Evolutionary conservation across 2,888 invertebrate species (phyloP).

Genomic region (Pogonocherus hispidulus): DNA sequence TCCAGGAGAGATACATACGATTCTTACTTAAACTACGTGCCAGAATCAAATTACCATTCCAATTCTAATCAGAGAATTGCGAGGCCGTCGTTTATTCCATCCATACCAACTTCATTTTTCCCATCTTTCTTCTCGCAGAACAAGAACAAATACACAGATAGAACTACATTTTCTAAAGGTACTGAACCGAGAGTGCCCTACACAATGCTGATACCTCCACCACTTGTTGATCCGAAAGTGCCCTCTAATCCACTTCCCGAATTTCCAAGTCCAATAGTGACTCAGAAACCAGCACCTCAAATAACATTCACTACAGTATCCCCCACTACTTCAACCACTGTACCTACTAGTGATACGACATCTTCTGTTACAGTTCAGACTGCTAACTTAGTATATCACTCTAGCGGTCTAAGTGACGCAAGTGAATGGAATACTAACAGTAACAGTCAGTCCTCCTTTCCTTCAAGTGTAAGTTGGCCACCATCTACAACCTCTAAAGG

Average conservation of each 20-base stretch:
- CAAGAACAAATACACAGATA: slow-evolving; percentile 60
- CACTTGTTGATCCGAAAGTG: slow-evolving; percentile 73
- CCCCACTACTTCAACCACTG: slow-evolving; percentile 40
- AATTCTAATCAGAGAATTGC: slow-evolving; percentile 62
- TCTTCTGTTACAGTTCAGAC: slow-evolving; percentile 73
- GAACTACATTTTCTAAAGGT: slow-evolving; percentile 63
- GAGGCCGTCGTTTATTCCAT: slow-evolving; percentile 66
- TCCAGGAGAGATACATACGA: slow-evolving; percentile 66
- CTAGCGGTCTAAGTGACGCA: slow-evolving; percentile 70
- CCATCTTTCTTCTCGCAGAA: slow-evolving; percentile 50
- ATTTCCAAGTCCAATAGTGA: slow-evolving; percentile 32
- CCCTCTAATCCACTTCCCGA: slow-evolving; percentile 31
- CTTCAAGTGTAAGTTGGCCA: slow-evolving; percentile 46
- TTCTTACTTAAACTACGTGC: slow-evolving; percentile 69
- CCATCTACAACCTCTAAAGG: slow-evolving; percentile 46
- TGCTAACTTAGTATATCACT: slow-evolving; percentile 77
- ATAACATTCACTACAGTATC: slow-evolving; percentile 37
- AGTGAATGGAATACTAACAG: slow-evolving; percentile 67
- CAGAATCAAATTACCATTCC: slow-evolving; percentile 68
- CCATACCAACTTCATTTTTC: slow-evolving; percentile 63
- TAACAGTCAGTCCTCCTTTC: slow-evolving; percentile 28
- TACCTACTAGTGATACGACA: slow-evolving; percentile 45
- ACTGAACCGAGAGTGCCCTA: slow-evolving; percentile 72
- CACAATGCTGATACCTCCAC: slow-evolving; percentile 80
- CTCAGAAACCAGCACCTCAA: slow-evolving; percentile 35